Evolutionary conservation across 1,140 invertebrate species (phyloP).

Genomic region (Fopius arisanus): DNA sequence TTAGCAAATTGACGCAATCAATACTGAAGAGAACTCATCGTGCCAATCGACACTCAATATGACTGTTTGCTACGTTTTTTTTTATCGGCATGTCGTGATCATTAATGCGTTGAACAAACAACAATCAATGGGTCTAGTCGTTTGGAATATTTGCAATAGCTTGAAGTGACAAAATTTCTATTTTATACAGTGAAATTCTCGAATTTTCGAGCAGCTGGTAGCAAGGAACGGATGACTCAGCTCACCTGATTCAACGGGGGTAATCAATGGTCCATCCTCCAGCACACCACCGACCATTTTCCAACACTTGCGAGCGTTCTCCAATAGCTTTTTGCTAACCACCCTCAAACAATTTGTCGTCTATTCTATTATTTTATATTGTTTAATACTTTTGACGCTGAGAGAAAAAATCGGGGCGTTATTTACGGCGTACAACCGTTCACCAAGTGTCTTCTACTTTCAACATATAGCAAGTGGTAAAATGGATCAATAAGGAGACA

Average conservation of each 20-base stretch:
- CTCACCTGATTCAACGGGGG: slow-evolving; percentile 56
- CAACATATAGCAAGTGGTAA: slow-evolving; percentile 21
- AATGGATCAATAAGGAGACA: slow-evolving; percentile 45
- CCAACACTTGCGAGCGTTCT: slow-evolving; percentile 10
- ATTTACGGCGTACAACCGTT: slow-evolving; percentile 49
- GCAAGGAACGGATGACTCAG: neutral
- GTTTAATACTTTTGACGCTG: neutral
- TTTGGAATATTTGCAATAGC: too few relatives aligned
- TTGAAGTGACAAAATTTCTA: too few relatives aligned
- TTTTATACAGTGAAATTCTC: too few relatives aligned
- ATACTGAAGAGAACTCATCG: too few relatives aligned
- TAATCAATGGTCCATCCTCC: slow-evolving; percentile 56
- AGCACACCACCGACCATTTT: slow-evolving; percentile 51
- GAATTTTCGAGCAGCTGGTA: neutral
- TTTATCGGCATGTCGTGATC: too few relatives aligned
- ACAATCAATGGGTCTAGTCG: too few relatives aligned
- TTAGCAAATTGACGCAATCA: too few relatives aligned
- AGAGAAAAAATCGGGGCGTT: slow-evolving; percentile 32
- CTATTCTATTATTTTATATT: neutral
- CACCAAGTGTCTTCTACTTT: slow-evolving; percentile 25
- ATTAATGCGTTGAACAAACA: too few relatives aligned
- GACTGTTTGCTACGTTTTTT: too few relatives aligned
- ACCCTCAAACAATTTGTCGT: neutral
- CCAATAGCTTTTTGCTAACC: neutral
- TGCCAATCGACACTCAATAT: neutral